A percentile compares a stretch with the other conserved stretches of the same genome.
Evolutionary conservation across 2,888 invertebrate genomes (phyloP).

Genomic region (Ophioninae sp.): DNA sequence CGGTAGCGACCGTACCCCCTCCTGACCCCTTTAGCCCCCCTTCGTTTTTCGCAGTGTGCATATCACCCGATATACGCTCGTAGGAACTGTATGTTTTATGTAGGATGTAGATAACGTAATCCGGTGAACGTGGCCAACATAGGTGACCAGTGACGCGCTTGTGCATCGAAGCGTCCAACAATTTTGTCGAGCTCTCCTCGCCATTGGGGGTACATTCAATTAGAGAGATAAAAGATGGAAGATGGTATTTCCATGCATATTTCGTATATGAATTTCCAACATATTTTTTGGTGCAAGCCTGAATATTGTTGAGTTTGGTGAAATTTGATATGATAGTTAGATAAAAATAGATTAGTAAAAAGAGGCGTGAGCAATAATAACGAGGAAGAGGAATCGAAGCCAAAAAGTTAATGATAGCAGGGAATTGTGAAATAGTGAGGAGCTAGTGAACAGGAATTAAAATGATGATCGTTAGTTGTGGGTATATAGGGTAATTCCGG

Average conservation of each 20-base stretch:
- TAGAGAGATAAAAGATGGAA: background rate
- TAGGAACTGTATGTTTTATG: slow-evolving; percentile 45
- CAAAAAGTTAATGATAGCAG: too few species aligned
- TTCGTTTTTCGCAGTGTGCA: background rate
- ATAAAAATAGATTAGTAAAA: too few species aligned
- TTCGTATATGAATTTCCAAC: background rate
- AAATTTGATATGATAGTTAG: too few species aligned
- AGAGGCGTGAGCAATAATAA: too few species aligned
- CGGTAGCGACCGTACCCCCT: slow-evolving; percentile 41
- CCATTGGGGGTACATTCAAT: background rate
- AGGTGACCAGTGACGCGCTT: background rate
- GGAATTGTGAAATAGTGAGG: too few species aligned
- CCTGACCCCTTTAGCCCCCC: background rate
- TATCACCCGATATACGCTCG: slow-evolving; percentile 27
- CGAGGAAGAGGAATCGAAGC: too few species aligned
- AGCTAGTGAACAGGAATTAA: too few species aligned
- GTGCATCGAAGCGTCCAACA: background rate
- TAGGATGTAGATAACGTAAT: slow-evolving; percentile 50
- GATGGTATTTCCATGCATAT: background rate
- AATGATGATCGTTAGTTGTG: too few species aligned
- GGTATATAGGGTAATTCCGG: too few species aligned
- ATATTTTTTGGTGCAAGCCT: background rate
- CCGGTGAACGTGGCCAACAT: slow-evolving; percentile 38
- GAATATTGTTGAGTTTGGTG: too few species aligned
- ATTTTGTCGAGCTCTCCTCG: background rate